phyloP scores from a whole-genome alignment of 1,140 invertebrate species.

The Nomia melanderi region DNA sequence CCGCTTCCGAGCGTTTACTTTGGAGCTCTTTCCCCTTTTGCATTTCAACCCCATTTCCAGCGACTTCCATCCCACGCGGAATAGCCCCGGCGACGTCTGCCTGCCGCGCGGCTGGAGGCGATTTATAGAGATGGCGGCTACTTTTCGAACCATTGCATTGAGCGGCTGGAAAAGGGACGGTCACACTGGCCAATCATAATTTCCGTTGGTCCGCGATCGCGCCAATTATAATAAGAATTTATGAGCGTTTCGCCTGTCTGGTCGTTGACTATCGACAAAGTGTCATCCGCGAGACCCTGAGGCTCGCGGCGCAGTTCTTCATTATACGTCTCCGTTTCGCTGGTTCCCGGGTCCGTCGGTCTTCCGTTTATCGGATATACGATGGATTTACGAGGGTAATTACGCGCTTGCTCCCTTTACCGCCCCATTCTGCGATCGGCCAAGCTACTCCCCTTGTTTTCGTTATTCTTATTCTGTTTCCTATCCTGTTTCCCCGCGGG shows the following conservation, averaged over 20 bases:
- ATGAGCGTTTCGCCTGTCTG: constrained; percentile 44
- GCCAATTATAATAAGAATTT: constrained; percentile 71
- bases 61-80: background rate
- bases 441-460: constrained; percentile 31
- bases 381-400: constrained; percentile 62
- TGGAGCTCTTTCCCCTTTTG: background rate
- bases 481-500: background rate
- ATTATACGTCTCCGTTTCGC: constrained; percentile 19
- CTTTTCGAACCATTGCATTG: constrained; percentile 44
- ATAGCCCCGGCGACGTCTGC: background rate
- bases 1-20: background rate
- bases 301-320: constrained; percentile 10
- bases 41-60: constrained; percentile 7
- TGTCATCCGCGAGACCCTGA: constrained; percentile 30
- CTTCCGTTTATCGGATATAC: constrained; percentile 8
- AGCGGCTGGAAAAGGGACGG: background rate
- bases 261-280: constrained; percentile 51
- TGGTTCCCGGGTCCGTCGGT: background rate
- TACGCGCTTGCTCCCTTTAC: constrained; percentile 45
- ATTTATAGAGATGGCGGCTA: constrained; percentile 57
- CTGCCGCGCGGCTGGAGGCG: constrained; percentile 18
- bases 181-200: constrained; percentile 53
- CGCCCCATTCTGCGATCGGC: constrained; percentile 4
- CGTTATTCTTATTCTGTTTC: constrained; percentile 31
- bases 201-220: constrained; percentile 47